Conservation (phyloP, 2,113 vertebrate species). For the Tragulus kanchil region DNA sequence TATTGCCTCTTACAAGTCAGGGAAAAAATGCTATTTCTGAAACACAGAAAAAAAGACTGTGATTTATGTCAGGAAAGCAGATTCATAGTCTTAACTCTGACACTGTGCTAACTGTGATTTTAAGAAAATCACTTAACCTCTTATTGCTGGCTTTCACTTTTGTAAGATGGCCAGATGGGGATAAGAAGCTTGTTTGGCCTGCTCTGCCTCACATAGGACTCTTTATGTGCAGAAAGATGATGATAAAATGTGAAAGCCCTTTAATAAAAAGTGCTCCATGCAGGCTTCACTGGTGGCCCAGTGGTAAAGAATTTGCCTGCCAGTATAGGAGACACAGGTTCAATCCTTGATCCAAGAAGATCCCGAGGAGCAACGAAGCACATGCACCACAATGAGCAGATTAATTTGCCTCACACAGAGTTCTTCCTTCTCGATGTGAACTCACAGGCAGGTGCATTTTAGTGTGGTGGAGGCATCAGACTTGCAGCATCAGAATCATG, state of each 20-base stretch:
- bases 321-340: not conserved
- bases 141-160: not conserved
- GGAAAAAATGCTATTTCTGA: conserved; percentile 26
- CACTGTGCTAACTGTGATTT: not conserved
- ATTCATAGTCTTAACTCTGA: not conserved
- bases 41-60: not conserved
- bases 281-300: not conserved
- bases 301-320: not conserved
- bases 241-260: not conserved
- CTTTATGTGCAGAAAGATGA: not conserved
- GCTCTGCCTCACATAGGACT: not conserved
- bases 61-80: conserved; percentile 16
- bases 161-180: not conserved
- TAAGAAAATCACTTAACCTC: conserved; percentile 4
- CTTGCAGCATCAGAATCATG: not conserved
- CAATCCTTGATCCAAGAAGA: not conserved
- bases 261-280: not conserved
- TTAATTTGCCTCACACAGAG: not conserved
- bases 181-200: not conserved
- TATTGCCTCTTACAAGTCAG: not conserved
- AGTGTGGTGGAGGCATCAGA: not conserved
- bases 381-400: not conserved
- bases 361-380: not conserved
- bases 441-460: not conserved
- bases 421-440: not conserved